Evolutionary conservation across 2,888 invertebrate species (phyloP).

Genomic region (Andricus quercusramuli): DNA sequence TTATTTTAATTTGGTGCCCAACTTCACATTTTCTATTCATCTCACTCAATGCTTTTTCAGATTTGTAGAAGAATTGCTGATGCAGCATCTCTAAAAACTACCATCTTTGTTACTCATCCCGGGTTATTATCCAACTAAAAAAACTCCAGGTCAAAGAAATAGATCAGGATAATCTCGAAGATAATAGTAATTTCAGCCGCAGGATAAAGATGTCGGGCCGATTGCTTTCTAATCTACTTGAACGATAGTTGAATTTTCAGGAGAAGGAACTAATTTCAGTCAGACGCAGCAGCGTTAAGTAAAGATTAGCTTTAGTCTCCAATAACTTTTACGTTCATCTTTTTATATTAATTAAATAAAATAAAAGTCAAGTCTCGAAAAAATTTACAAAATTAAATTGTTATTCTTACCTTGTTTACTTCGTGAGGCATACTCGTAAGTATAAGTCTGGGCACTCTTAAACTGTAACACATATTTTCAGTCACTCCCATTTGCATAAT

Average conservation of each 20-base stretch:
- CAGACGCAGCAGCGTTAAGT: background rate
- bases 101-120: background rate
- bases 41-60: background rate
- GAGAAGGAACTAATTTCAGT: background rate
- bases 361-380: background rate
- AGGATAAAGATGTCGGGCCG: background rate
- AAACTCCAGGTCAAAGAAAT: background rate
- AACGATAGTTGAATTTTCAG: background rate
- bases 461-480: background rate
- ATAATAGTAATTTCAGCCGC: background rate
- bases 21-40: too few species aligned
- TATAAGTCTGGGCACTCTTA: background rate
- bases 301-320: background rate
- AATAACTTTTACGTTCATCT: background rate
- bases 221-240: background rate
- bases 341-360: background rate
- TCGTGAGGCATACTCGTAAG: background rate
- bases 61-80: background rate
- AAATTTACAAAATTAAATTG: background rate
- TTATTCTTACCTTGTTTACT: background rate
- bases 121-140: background rate
- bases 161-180: background rate
- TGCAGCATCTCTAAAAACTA: background rate
- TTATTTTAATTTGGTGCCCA: too few species aligned
- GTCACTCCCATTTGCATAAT: background rate